phyloP scores from a whole-genome alignment of 2,113 vertebrate species.

The Empidonax traillii region DNA sequence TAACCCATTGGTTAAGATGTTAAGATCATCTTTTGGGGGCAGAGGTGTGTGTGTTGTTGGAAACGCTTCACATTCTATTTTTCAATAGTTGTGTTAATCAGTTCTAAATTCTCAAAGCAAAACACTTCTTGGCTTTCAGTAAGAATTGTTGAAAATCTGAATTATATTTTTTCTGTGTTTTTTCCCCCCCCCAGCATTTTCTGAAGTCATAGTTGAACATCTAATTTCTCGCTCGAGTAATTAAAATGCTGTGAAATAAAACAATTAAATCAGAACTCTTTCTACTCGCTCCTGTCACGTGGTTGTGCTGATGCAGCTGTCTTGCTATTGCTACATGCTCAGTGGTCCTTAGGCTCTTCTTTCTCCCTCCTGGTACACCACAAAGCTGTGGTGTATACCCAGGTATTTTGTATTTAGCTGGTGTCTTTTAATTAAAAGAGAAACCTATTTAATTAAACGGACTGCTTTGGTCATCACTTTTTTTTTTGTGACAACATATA shows the following conservation, averaged over 20 bases:
- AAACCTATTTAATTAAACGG: neutral
- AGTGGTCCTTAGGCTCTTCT: neutral
- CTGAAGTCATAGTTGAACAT: neutral
- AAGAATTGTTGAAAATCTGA: neutral
- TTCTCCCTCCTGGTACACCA: neutral
- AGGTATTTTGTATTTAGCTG: neutral
- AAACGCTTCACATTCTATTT: neutral
- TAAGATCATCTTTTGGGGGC: no score
- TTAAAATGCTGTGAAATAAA: neutral
- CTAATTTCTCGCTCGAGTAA: neutral
- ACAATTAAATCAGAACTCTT: neutral
- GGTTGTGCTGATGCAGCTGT: neutral
- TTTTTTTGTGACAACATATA: neutral
- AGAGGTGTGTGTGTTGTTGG: accelerated
- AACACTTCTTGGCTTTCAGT: neutral
- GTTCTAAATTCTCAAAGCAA: neutral
- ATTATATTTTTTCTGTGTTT: neutral
- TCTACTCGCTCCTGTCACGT: neutral
- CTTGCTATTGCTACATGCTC: neutral
- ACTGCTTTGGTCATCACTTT: neutral
- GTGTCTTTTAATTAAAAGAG: neutral
- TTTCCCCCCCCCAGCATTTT: neutral
- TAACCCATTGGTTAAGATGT: neutral
- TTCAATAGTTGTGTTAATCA: neutral
- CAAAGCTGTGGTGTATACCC: neutral